Conservation (phyloP, 2,888 invertebrate species). For the Phragmatobia fuliginosa region DNA sequence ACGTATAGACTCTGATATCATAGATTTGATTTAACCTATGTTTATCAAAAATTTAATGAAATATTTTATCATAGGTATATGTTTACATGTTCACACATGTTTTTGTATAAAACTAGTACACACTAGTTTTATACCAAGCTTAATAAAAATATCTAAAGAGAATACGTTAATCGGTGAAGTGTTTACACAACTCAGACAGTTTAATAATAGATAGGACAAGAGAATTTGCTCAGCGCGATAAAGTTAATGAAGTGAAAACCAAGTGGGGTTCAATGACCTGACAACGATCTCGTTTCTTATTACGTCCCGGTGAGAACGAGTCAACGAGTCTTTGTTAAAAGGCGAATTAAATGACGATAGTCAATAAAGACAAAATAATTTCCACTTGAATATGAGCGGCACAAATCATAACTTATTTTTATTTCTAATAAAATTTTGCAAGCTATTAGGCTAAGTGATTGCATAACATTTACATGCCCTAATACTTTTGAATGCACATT, state of each 20-base stretch:
- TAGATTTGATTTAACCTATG: background rate
- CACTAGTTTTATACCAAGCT: background rate
- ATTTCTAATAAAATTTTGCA: conserved; percentile 63
- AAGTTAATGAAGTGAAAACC: conserved; percentile 70
- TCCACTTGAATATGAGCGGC: background rate
- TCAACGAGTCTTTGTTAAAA: conserved; percentile 65
- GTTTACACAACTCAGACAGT: conserved; percentile 14
- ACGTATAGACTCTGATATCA: background rate
- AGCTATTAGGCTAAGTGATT: conserved; percentile 81
- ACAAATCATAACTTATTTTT: conserved; percentile 22
- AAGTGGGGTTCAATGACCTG: conserved; percentile 71
- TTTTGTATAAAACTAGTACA: too few relatives aligned
- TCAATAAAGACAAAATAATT: background rate
- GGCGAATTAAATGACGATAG: conserved; percentile 3
- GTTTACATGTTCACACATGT: background rate
- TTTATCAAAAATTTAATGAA: background rate
- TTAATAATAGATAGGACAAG: conserved; percentile 33
- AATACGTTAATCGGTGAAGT: background rate
- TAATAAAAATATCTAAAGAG: background rate
- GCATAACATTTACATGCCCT: conserved; percentile 85
- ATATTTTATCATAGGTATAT: background rate
- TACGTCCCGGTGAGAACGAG: conserved; percentile 64
- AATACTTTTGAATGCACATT: conserved; percentile 79
- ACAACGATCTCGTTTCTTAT: conserved; percentile 65
- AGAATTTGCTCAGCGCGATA: conserved; percentile 54